A percentile compares a stretch with the other conserved stretches of the same genome.
Evolutionary conservation across 2,888 invertebrate genomes (phyloP).

Genomic region (Leptodirus hochenwartii): DNA sequence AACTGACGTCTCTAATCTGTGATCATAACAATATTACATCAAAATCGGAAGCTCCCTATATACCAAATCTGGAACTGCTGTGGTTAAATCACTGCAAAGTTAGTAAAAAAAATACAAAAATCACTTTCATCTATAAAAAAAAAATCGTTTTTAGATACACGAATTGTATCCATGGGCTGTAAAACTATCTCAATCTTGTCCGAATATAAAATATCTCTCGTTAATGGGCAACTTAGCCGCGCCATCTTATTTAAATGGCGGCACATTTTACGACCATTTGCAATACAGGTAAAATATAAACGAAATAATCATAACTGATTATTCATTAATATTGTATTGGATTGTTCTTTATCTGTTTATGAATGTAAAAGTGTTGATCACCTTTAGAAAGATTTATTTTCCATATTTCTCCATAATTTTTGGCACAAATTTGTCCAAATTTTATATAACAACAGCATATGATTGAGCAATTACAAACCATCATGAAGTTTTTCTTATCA

Average conservation of each 20-base stretch:
- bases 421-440: no score
- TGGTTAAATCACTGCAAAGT: constrained; percentile 58
- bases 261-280: constrained; percentile 53
- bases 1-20: constrained; percentile 57
- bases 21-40: constrained; percentile 63
- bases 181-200: constrained; percentile 48
- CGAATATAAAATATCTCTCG: constrained; percentile 55
- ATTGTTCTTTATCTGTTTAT: no score
- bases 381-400: no score
- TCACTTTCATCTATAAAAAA: not conserved
- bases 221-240: constrained; percentile 76
- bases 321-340: no score
- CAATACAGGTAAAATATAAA: constrained; percentile 66
- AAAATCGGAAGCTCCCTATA: constrained; percentile 46
- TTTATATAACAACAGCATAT: no score
- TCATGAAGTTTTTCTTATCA: no score
- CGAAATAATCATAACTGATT: no score
- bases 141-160: constrained; percentile 27
- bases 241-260: constrained; percentile 59
- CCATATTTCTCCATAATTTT: no score
- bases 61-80: constrained; percentile 54
- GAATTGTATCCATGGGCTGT: constrained; percentile 54
- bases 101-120: constrained; percentile 23
- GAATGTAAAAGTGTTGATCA: no score
- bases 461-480: no score